Evolutionary conservation across 2,797 vertebrate species (phyloP).

Genomic region (Tarsius wallacei): DNA sequence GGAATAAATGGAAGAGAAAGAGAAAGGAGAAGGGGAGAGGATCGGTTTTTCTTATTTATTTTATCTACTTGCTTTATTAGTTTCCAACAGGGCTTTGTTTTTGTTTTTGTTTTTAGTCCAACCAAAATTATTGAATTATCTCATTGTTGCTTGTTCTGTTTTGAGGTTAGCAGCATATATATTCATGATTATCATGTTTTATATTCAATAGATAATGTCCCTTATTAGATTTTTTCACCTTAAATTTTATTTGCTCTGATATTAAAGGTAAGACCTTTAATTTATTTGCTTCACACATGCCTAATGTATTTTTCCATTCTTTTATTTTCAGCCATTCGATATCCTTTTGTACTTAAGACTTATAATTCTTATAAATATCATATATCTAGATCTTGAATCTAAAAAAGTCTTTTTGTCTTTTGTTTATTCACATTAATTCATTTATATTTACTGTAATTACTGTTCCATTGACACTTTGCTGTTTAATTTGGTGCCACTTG

Average conservation of each 20-base stretch:
- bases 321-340: slow-evolving; percentile 12
- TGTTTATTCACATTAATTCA: neutral
- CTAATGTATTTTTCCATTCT: neutral
- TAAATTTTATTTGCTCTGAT: slow-evolving; percentile 21
- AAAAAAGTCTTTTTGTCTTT: slow-evolving; percentile 2
- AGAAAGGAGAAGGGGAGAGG: too few species aligned
- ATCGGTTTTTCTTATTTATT: neutral
- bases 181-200: neutral
- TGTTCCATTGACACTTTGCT: neutral
- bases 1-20: too few species aligned
- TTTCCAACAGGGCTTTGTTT: neutral
- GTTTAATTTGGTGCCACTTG: neutral
- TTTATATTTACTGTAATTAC: neutral
- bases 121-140: neutral
- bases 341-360: slow-evolving; percentile 1
- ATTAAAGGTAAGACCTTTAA: neutral
- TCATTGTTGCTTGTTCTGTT: slow-evolving; percentile 20
- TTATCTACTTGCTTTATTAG: neutral
- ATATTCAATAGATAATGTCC: neutral
- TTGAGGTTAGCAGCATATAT: neutral
- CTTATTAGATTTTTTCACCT: slow-evolving; percentile 6
- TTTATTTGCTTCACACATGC: neutral
- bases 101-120: neutral
- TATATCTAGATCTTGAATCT: neutral
- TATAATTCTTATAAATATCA: neutral